Percentiles rank a stretch among this genome's conserved stretches.
phyloP scores from a whole-genome alignment of 2,888 invertebrate species.

The Drosophila ustulata region DNA sequence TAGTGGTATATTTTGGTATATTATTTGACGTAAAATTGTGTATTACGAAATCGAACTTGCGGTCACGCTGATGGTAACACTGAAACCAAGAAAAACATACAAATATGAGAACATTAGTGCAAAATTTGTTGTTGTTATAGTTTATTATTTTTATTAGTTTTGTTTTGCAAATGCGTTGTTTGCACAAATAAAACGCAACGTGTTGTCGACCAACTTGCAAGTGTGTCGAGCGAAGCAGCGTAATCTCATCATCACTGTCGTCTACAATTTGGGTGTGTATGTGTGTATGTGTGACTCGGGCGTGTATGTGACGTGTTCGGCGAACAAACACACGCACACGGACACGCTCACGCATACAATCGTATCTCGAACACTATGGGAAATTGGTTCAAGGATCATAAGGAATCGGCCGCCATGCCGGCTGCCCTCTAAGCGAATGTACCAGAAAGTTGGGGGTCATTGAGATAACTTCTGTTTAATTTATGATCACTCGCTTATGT shows the following conservation, averaged over 20 bases:
- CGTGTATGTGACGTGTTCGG: slow-evolving; percentile 81
- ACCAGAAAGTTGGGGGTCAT: slow-evolving; percentile 30
- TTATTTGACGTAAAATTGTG: not conserved
- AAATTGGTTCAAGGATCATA: slow-evolving; percentile 48
- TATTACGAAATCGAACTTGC: not conserved
- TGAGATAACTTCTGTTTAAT: slow-evolving; percentile 74
- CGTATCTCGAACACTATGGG: not conserved
- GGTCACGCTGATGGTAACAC: slow-evolving; percentile 44
- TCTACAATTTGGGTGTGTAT: slow-evolving; percentile 78
- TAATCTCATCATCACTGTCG: slow-evolving; percentile 66
- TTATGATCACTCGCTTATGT: slow-evolving; percentile 64
- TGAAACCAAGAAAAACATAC: slow-evolving; percentile 61
- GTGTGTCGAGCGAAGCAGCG: slow-evolving; percentile 59
- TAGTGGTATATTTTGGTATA: not conserved
- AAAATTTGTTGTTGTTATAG: slow-evolving; percentile 79
- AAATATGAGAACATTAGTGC: slow-evolving; percentile 78
- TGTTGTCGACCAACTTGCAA: slow-evolving; percentile 57
- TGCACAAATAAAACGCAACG: slow-evolving; percentile 55
- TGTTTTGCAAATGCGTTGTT: slow-evolving; percentile 71
- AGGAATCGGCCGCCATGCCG: slow-evolving; percentile 26
- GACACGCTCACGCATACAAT: slow-evolving; percentile 5
- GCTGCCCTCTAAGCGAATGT: not conserved
- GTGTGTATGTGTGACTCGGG: slow-evolving; percentile 55
- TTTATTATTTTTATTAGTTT: slow-evolving; percentile 65
- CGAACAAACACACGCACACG: slow-evolving; percentile 53